phyloP scores from a whole-genome alignment of 92 coral and sea anemone genomes.

The Epizoanthus rinbou region DNA sequence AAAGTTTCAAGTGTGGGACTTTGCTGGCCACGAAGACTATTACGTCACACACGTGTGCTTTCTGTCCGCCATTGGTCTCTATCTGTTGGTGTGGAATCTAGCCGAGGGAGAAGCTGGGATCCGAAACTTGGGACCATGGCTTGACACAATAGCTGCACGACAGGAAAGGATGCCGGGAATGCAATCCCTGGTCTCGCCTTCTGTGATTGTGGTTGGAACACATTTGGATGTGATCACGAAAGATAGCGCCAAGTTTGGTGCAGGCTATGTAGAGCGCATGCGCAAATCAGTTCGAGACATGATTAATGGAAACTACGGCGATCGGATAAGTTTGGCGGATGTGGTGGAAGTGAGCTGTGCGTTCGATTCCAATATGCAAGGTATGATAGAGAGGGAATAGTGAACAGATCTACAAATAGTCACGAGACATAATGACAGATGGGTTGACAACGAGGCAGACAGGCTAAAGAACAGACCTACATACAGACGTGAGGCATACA shows the following conservation, averaged over 20 bases:
- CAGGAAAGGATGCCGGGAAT: slow-evolving; percentile 10
- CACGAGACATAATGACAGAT: too few species aligned
- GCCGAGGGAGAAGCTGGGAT: slow-evolving; percentile 64
- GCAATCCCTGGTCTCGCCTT: slow-evolving; percentile 17
- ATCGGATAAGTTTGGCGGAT: slow-evolving; percentile 37
- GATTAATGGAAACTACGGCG: slow-evolving; percentile 38
- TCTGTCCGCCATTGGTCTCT: slow-evolving; percentile 64
- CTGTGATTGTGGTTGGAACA: slow-evolving; percentile 76
- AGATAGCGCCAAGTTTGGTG: slow-evolving; percentile 4
- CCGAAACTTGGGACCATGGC: slow-evolving; percentile 45
- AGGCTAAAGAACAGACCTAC: too few species aligned
- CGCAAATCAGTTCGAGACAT: slow-evolving; percentile 28
- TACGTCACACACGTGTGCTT: slow-evolving; percentile 80
- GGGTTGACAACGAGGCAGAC: too few species aligned
- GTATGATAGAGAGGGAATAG: not conserved
- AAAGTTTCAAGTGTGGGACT: slow-evolving; percentile 78
- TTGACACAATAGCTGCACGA: slow-evolving; percentile 49
- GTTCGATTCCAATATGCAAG: slow-evolving; percentile 7
- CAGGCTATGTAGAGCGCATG: slow-evolving; percentile 41
- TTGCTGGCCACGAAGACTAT: slow-evolving; percentile 81
- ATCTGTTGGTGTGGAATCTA: slow-evolving; percentile 76
- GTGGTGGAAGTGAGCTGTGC: slow-evolving; percentile 55
- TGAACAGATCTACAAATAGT: too few species aligned
- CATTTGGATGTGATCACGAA: slow-evolving; percentile 67
- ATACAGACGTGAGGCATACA: too few species aligned